Conservation (phyloP, 2,113 vertebrate species). For the Mustelus asterias region DNA sequence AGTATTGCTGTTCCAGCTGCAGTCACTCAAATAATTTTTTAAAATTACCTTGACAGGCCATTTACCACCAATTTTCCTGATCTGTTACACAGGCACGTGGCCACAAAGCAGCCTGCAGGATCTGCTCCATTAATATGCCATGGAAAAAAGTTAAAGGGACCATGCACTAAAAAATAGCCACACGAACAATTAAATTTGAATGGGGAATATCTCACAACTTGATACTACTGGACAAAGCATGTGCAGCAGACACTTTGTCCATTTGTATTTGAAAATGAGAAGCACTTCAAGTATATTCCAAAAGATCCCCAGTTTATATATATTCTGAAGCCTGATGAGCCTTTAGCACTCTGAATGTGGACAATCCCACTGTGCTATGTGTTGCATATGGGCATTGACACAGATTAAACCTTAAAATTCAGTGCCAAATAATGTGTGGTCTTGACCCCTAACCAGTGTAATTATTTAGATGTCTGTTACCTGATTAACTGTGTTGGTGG, state of each 20-base stretch:
- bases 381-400: background rate
- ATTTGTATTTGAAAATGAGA: background rate
- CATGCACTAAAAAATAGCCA: no score
- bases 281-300: background rate
- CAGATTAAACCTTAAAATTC: background rate
- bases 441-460: background rate
- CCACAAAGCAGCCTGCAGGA: no score
- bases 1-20: no score
- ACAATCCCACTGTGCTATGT: background rate
- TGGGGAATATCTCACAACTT: background rate
- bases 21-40: no score
- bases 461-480: background rate
- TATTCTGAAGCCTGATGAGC: background rate
- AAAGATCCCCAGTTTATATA: background rate
- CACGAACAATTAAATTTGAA: no score
- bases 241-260: background rate
- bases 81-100: no score
- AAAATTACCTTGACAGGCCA: no score
- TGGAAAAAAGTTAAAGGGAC: no score
- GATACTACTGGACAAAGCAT: background rate
- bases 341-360: background rate
- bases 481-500: background rate
- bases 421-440: background rate
- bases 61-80: no score
- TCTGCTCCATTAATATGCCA: no score